Base-by-base conservation (phyloP, 2,888 invertebrate species). In the Drosophila testacea region DNA sequence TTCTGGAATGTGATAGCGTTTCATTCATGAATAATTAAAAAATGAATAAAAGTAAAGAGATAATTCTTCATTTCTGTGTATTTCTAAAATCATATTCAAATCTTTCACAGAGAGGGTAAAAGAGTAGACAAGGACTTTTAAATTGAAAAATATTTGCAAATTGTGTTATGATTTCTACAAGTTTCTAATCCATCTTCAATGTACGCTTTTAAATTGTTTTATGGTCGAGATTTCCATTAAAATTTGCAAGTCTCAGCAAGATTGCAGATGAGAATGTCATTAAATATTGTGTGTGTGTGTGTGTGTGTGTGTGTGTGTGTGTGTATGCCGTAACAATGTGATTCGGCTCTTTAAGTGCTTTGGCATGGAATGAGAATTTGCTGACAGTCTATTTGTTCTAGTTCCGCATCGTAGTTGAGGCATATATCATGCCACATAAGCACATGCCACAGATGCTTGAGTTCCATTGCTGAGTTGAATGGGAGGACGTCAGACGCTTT, bases 401-500 rank as follows among this genome's bases (percentile, higher is more conserved):
- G 22, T 47, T 47, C 11, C 47, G 57, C 47, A 38, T 9, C 16
- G 59, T 48, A 39, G 30, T 59, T 32, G 36, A 59, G 28, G 38
- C 47, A 47, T 47, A 36, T 28, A 36, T 57, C 5, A 44, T 59
- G 47, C 56, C 16, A 46, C 41, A 42, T 42, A 9, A 51, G 27
- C 34, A 28, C 27, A 11, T 27, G 34, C 34, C 56, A 7, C 46
- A 51, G 48, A 16, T 36, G 46, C 22, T 10, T 41, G 28, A 52
- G 30, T 27, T 46, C 52, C 13, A 4, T n/a, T n/a, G n/a, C n/a
- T n/a, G 34, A 38, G 13, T 7, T 42, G 42, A 50, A 56, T 22
- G 57, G 11, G 6, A 6, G 11, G 36, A 16, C 16, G 16, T 16
- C 67, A 77, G 60, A 63, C 51, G 56, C 52, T 68, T 66, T 89